A percentile compares a stretch with the other conserved stretches of the same genome.
Conservation (phyloP, 64 coral and sea anemone species). For the Actinia tenebrosa region DNA sequence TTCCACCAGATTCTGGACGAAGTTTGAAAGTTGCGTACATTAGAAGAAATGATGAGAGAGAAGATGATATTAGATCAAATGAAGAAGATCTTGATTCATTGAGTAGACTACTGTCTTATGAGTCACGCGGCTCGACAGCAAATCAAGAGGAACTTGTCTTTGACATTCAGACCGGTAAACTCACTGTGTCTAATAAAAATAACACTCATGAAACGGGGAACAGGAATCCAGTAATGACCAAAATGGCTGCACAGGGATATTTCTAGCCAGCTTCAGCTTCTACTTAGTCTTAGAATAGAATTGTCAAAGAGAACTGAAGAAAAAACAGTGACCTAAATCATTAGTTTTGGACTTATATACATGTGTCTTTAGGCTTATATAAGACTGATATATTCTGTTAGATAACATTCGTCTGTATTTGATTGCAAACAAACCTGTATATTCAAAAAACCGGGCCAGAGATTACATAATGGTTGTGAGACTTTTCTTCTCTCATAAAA, state of each 20-base stretch:
- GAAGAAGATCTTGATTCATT: background rate
- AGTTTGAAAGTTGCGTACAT: background rate
- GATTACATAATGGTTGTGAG: too few species aligned
- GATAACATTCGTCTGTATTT: too few species aligned
- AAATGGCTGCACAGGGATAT: background rate
- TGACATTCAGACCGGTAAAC: background rate
- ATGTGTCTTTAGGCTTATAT: background rate
- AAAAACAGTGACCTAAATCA: too few species aligned
- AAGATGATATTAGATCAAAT: background rate
- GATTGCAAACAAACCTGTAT: too few species aligned
- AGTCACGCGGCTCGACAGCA: background rate
- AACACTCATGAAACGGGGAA: background rate
- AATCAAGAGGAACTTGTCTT: conserved; percentile 3
- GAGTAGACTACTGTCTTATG: background rate
- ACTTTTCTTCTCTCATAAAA: too few species aligned
- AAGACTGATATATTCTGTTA: too few species aligned
- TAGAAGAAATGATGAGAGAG: background rate
- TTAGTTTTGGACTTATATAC: background rate
- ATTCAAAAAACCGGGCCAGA: too few species aligned
- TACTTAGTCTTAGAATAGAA: background rate
- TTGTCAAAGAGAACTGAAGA: too few species aligned
- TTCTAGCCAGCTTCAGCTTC: background rate
- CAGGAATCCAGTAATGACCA: background rate
- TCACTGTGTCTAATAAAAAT: background rate
- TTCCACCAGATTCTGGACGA: background rate